Percentiles rank a stretch among this genome's conserved stretches.
Conservation (phyloP, 2,888 invertebrate species). For the Exephanes ischioxanthus region DNA sequence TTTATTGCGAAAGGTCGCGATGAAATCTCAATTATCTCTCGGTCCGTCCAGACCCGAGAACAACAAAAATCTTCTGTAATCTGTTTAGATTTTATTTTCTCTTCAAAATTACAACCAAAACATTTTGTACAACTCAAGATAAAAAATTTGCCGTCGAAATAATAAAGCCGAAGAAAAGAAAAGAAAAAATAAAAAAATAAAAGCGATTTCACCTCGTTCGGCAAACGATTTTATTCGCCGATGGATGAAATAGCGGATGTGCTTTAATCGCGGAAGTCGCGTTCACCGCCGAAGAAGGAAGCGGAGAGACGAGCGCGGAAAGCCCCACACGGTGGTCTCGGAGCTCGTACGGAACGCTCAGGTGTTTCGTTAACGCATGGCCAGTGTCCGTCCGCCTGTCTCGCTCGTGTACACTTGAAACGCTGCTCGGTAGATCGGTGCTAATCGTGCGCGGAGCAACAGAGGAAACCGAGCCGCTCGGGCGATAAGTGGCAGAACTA, state of each 20-base stretch:
- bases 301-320: constrained; percentile 25
- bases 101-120: not conserved
- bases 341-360: constrained; percentile 43
- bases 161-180: not conserved
- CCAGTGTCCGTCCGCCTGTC: not conserved
- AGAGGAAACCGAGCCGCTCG: constrained; percentile 35
- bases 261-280: constrained; percentile 48
- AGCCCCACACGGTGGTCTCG: constrained; percentile 30
- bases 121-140: not conserved
- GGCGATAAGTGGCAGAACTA: constrained; percentile 67
- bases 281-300: constrained; percentile 40
- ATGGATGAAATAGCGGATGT: constrained; percentile 40
- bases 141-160: not conserved
- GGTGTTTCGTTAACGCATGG: constrained; percentile 68
- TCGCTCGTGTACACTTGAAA: constrained; percentile 7
- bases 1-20: not conserved
- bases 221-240: constrained; percentile 22
- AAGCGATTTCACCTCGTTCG: constrained; percentile 6
- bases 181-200: not conserved
- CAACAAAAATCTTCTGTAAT: not conserved
- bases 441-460: constrained; percentile 55
- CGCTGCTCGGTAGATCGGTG: constrained; percentile 35
- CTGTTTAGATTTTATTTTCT: not conserved
- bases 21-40: not conserved
- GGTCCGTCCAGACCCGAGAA: not conserved